Evolutionary conservation across 1,140 invertebrate species (phyloP), one percentile per base, ranked within the genome.

Genomic region (Zaprionus taronus): DNA sequence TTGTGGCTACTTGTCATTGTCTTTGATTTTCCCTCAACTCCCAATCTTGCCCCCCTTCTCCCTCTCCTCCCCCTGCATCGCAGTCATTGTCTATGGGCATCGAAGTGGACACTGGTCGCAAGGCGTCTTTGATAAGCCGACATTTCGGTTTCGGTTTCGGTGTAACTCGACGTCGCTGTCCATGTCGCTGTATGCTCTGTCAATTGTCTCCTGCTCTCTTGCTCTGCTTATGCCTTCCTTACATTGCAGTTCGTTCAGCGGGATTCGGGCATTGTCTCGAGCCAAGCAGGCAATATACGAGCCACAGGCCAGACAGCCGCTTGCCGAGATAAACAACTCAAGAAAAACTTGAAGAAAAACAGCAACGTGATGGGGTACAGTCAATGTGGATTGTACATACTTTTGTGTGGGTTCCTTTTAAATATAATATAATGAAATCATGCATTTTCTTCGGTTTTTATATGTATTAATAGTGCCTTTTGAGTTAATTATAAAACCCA

Each of bases 1-100:
- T 90, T 49, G 66, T 75, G 85, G 85, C 84, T 89, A 89, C 84
- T 89, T 89, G 84, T 89, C 84, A 90, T 89, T 89, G 84, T 89
- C 84, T 89, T 87, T 90, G 84, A 90, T 90, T 89, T 87, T 89
- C 72, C 84, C 85, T 89, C 80, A 81, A 74, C 57, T 83, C 64
- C 41, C 36, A 38, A 60, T 57, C 49, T 38, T 38, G 28, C 51
- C 38, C 15, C 56, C 14, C 41, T 34, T 28, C 12, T 3, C 6
- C 7, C 15, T n/a, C 38, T 12, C n/a, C 9, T 34, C n/a, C 11
- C n/a, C 28, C 14, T 51, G 24, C 51, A 22, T 20, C 36, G 44
- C 36, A 55, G 57, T 72, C 84, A 87, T 87, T 87, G 83, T 87
- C 83, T 82, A 72, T 84, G 83, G 83, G 36, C 77, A 81, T 72